phyloP scores from a whole-genome alignment of 2,113 vertebrate species.

The Hemibagrus wyckioides region DNA sequence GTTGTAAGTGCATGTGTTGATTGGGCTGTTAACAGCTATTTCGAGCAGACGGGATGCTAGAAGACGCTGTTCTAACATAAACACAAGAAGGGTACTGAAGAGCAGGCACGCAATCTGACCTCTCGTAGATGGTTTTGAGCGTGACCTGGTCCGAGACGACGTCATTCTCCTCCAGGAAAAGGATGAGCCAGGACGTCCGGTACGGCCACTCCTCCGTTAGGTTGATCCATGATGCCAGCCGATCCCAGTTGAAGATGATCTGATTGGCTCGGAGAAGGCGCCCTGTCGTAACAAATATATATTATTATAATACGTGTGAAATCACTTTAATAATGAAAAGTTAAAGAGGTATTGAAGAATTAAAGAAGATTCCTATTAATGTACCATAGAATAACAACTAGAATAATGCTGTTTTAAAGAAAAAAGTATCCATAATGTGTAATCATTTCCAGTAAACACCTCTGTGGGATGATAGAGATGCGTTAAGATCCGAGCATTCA shows the following conservation, averaged over 20 bases:
- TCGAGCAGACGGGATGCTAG: not conserved
- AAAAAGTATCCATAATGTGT: not conserved
- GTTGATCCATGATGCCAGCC: slow-evolving; percentile 98
- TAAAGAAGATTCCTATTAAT: not conserved
- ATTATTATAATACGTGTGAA: not conserved
- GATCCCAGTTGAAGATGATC: slow-evolving; percentile 95
- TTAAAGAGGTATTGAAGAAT: not conserved
- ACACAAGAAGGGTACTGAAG: not conserved
- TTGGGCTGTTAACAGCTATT: slow-evolving; percentile 30
- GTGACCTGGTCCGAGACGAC: slow-evolving; percentile 86
- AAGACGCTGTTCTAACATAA: not conserved
- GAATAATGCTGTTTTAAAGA: no score
- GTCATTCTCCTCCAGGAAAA: slow-evolving; percentile 93
- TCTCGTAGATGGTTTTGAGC: slow-evolving; percentile 93
- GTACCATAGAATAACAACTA: not conserved
- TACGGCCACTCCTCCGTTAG: slow-evolving; percentile 98
- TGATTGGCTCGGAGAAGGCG: slow-evolving; percentile 94
- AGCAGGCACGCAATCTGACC: slow-evolving; percentile 69
- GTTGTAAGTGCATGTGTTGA: slow-evolving; percentile 7
- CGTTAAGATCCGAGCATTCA: not conserved
- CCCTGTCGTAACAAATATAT: slow-evolving; percentile 70
- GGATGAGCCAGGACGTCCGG: slow-evolving; percentile 94
- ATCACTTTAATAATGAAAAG: not conserved
- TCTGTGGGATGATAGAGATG: not conserved
- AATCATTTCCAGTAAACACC: not conserved